phyloP scores from a whole-genome alignment of 2,888 invertebrate genomes.

The Synergus japonicus region DNA sequence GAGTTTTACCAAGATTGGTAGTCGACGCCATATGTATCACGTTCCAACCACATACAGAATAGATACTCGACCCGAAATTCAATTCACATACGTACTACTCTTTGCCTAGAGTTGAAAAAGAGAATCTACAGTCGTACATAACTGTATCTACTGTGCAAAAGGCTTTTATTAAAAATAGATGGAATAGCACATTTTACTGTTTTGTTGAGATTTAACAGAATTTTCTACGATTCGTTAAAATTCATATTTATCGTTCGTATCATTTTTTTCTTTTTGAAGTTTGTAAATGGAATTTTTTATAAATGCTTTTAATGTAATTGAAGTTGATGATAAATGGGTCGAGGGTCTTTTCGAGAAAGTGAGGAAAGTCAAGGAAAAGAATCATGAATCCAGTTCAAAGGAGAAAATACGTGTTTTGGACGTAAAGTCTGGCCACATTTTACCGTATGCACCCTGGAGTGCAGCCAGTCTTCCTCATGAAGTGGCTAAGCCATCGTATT shows the following conservation, averaged over 20 bases:
- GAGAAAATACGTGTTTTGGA: slow-evolving; percentile 7
- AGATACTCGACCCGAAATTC: slow-evolving; percentile 34
- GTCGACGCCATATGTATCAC: slow-evolving; percentile 26
- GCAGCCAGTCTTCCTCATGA: slow-evolving; percentile 44
- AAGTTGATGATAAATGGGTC: too few species aligned
- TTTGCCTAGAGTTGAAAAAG: not conserved
- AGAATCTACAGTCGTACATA: not conserved
- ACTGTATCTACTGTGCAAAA: not conserved
- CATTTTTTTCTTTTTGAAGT: not conserved
- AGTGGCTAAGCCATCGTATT: slow-evolving; percentile 60
- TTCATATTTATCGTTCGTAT: too few species aligned
- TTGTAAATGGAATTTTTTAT: not conserved
- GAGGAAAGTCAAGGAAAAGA: not conserved
- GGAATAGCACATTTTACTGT: not conserved
- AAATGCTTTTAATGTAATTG: too few species aligned
- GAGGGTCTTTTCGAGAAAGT: not conserved
- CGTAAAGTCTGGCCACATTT: slow-evolving; percentile 6
- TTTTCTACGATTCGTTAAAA: not conserved
- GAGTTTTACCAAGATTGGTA: slow-evolving; percentile 17
- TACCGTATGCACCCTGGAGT: slow-evolving; percentile 7
- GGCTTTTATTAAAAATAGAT: not conserved
- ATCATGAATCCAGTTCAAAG: not conserved
- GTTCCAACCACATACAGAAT: slow-evolving; percentile 12
- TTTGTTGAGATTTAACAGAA: not conserved
- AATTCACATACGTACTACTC: slow-evolving; percentile 6